A percentile compares a stretch with the other conserved stretches of the same genome.
Conservation (phyloP, 1,140 invertebrate genomes). For the Drosophila malerkotliana region DNA sequence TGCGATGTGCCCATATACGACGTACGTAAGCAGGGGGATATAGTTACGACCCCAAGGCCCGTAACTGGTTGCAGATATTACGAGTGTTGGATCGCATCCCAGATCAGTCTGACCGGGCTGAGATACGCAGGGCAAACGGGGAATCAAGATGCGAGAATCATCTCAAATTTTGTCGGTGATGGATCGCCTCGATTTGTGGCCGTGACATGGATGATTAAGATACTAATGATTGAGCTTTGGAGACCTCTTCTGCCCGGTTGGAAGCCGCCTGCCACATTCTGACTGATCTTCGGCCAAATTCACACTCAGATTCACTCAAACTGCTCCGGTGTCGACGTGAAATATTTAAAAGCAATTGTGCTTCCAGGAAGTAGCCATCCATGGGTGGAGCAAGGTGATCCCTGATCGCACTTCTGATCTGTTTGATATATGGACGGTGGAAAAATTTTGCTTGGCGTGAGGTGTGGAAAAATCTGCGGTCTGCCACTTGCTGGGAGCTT, state of each 20-base stretch:
- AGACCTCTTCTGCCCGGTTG: conserved; percentile 51
- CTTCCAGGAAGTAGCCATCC: conserved; percentile 61
- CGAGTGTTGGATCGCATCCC: conserved; percentile 12
- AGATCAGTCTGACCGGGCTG: neutral
- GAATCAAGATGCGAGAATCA: conserved; percentile 32
- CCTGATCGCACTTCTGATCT: conserved; percentile 15
- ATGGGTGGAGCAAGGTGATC: conserved; percentile 19
- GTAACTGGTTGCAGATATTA: conserved; percentile 69
- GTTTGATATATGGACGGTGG: conserved; percentile 58
- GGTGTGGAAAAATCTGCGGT: conserved; percentile 43
- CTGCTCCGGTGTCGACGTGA: conserved; percentile 28
- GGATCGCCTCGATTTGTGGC: conserved; percentile 77
- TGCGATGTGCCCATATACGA: conserved; percentile 67
- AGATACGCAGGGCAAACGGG: neutral
- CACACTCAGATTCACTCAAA: conserved; percentile 58
- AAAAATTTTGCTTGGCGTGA: conserved; percentile 53
- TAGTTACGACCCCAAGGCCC: conserved; percentile 63
- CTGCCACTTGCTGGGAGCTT: conserved; percentile 5
- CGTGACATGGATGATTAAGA: conserved; percentile 77
- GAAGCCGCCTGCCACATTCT: conserved; percentile 42
- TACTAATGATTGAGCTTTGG: conserved; percentile 78
- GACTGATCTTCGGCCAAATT: conserved; percentile 36
- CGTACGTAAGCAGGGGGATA: conserved; percentile 55
- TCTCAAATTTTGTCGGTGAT: conserved; percentile 63
- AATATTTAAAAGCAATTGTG: conserved; percentile 33